Conservation (phyloP, 2,888 invertebrate species). For the Papilio gigon region DNA sequence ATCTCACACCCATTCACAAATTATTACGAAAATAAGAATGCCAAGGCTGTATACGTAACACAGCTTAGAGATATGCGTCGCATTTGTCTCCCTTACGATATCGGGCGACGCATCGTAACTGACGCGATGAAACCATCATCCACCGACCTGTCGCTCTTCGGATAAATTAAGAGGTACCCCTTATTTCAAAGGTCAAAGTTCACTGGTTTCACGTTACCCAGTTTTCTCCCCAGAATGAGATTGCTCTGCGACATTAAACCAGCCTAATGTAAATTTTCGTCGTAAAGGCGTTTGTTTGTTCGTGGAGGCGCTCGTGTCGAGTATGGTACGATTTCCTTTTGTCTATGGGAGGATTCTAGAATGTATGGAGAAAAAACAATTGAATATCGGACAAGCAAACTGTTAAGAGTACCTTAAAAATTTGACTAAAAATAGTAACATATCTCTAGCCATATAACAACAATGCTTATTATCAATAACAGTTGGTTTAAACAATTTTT, state of each 20-base stretch:
- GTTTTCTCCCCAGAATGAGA: conserved; percentile 77
- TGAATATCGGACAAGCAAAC: conserved; percentile 5
- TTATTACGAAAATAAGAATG: conserved; percentile 63
- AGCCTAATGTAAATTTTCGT: conserved; percentile 78
- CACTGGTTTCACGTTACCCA: conserved; percentile 59
- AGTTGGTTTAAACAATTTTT: too few relatives aligned
- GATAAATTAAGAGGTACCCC: conserved; percentile 45
- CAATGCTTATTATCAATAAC: too few relatives aligned
- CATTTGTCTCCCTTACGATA: conserved; percentile 77
- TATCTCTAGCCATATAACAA: too few relatives aligned
- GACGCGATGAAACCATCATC: conserved; percentile 61
- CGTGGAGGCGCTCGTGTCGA: conserved; percentile 51
- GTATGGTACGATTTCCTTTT: conserved; percentile 65
- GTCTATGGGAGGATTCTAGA: conserved; percentile 52
- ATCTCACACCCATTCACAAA: conserved; percentile 30
- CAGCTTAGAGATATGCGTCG: conserved; percentile 64
- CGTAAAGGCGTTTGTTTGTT: conserved; percentile 72
- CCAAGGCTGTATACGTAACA: conserved; percentile 62
- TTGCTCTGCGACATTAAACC: conserved; percentile 80
- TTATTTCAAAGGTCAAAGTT: conserved; percentile 56
- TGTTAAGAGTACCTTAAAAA: too few relatives aligned
- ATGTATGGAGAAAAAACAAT: not conserved
- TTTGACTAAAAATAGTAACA: too few relatives aligned
- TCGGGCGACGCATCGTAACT: conserved; percentile 70
- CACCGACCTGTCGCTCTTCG: conserved; percentile 53